A percentile compares a stretch with the other conserved stretches of the same genome.
These are phyloP conservation scores for Parthenolecanium corni DNA, from an alignment of 2,888 invertebrate genomes.

Conservation along the genomic window DNA sequence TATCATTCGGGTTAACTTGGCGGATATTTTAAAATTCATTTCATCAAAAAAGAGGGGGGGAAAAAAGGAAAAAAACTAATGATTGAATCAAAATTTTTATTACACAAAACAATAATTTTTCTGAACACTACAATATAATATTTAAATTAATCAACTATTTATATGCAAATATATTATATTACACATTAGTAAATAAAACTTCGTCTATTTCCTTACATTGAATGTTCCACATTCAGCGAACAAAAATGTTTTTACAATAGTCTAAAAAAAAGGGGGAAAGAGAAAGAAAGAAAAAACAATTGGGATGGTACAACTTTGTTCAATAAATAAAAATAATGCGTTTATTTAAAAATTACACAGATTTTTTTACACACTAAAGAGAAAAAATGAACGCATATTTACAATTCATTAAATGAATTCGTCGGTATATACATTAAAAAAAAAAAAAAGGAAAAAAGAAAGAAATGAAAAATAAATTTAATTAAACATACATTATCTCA, in stretches of 20 bases:
- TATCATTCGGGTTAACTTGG: too few relatives aligned
- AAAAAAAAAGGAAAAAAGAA: background rate
- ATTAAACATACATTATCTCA: constrained; percentile 6
- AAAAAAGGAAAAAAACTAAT: background rate
- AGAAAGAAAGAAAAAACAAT: constrained; percentile 20
- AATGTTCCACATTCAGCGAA: constrained; percentile 22
- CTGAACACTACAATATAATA: constrained; percentile 27
- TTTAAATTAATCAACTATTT: constrained; percentile 26
- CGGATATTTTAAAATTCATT: too few relatives aligned
- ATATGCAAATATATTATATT: constrained; percentile 23
- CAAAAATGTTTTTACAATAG: constrained; percentile 1
- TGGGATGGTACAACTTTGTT: constrained; percentile 26
- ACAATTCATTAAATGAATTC: constrained; percentile 16
- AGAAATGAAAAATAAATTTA: background rate
- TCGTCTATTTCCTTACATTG: constrained; percentile 19
- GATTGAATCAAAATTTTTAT: constrained; percentile 24
- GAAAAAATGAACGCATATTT: constrained; percentile 13
- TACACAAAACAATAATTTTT: constrained; percentile 28
- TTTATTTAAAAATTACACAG: constrained; percentile 22
- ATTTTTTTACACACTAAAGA: constrained; percentile 19
- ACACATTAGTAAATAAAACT: constrained; percentile 26
- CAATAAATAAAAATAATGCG: constrained; percentile 25
- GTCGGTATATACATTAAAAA: constrained; percentile 7
- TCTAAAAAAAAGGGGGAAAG: background rate
- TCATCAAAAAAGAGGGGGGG: too few relatives aligned